Evolutionary conservation across 2,797 vertebrate genomes (phyloP), one percentile per base, ranked within the genome.

Genomic region (Leucoraja ocellata): DNA sequence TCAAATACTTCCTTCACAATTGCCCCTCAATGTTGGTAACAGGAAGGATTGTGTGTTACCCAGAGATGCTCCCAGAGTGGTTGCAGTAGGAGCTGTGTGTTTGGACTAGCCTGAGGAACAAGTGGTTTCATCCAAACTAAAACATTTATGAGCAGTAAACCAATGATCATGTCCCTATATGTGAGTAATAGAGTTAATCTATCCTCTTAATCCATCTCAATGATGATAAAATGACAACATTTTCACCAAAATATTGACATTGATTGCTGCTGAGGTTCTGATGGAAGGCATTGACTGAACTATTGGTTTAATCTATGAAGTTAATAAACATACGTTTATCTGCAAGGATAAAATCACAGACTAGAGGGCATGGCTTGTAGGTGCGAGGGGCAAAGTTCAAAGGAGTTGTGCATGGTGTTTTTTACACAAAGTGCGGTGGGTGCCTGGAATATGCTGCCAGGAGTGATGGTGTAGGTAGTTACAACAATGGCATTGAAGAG

Each of bases 271-370:
- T 88, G 28, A n/a, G 25, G 25, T 28, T 65, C 14, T 63, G 61
- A 32, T 28, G 32, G 25, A 65, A 65, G 28, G n/a, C 61, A 65
- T 1, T 28, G 28, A 13, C 13, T 6, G 14, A n/a, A 65, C 11
- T 65, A 10, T 16, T 86, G 25, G 28, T 61, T 65, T 28, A 25
- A 65, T 88, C 6, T 63, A 11, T 13, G 4, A 58, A 54, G 23
- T 46, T 84, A 58, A 28, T 84, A 84, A 84, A 61, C 21, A 88
- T 63, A 65, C 21, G 93, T 54, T 14, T 14, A 94, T 95, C 93
- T 90, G 94, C 93, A 94, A 32, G 84, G 58, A 54, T 54, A 54
- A 54, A 54, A 54, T 54, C 46, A 54, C 5, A 54, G 46, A 6
- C 46, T 54, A 54, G 46, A 54, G 46, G 46, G 46, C 46, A 6